Base-by-base conservation (phyloP, 2,797 vertebrate genomes). In the Cuniculus paca region DNA sequence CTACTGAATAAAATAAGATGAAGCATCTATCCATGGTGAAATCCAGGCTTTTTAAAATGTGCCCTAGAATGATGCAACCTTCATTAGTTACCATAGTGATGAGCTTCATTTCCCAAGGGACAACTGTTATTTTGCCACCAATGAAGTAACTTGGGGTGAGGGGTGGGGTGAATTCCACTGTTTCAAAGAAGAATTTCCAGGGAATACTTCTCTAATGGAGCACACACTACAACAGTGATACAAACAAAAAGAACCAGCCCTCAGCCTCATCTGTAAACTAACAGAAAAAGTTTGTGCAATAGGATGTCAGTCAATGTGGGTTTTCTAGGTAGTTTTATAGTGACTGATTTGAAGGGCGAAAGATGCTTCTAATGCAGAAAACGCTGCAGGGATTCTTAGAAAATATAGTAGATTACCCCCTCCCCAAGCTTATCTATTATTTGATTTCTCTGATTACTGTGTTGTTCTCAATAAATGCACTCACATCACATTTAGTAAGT, bases 11-110 rank as follows among this genome's bases (percentile, higher is more conserved):
- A 93, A 96, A 93, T 89, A 98, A 96, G 80, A 91, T 26, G 17
- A 86, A 96, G 95, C 68, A 90, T 90, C 92, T 91, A 95, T 50
- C 94, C 70, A 56, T 95, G 75, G 83, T 84, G 95, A 97, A 97
- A 97, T 97, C 83, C 56, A 97, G 96, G 97, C 96, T 98, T 98
- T 95, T 97, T 20, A 94, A 95, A 97, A 95, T 97, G 91, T 96
- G 94, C 93, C 97, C 95, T 95, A 79, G 74, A 86, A 97, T 96
- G 97, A 98, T 97, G 97, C 91, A 97, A 85, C 91, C 22, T 77
- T 96, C 91, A 97, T 97, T 96, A 97, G 97, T 98, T 94, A 96
- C 97, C 95, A 97, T 82, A 95, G 98, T 91, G 95, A 98, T 97
- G 22, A 97, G 89, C 22, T 97, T 96, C 97, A 95, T 93, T 97